Evolutionary conservation across 2,888 invertebrate species (phyloP), one percentile per base, ranked within the genome.

Genomic region (Parasteatoda lunata): DNA sequence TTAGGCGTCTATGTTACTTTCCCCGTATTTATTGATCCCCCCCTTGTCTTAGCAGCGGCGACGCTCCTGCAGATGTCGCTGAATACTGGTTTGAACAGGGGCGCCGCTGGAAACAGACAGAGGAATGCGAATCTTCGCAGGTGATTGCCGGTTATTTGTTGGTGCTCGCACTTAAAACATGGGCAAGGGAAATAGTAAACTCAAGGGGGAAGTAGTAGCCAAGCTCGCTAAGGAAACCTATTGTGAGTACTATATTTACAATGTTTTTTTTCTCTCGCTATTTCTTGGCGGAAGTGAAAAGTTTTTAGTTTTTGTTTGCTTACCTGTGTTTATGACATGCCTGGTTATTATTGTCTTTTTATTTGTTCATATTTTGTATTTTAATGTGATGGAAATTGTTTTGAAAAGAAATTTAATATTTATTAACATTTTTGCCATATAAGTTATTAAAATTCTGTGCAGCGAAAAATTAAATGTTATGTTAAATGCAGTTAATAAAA

Each of bases 151-250:
- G 69, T 64, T 65, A 71, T 70, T 77, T 64, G 83, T 77, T 68
- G 81, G 82, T 81, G 80, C 84, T 79, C 73, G 54, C 69, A 49
- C 51, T 71, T 76, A 45, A 77, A 82, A 87, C 75, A 98, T 98
- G 98, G 97, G 97, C 91, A 97, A 97, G 94, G 97, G 97, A 93
- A 97, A 97, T 92, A 97, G 97, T 85, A 98, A 98, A 94, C 95
- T 98, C 93, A 97, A 97, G 94, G 96, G 96, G 93, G 97, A 97
- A 92, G 97, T 97, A 91, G 97, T 98, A 92, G 96, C 97, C 93
- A 95, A 96, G 90, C 94, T 98, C 90, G 97, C 97, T 90, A 96
- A 95, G 90, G 97, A 96, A 91, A 98, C 97, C 90, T 98, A 98
- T 93, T 98, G 97, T 98, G 93, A 97, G 97, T 95, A 75, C 70